Evolutionary conservation across 2,113 vertebrate species (phyloP).

Genomic region (Ursus arctos): DNA sequence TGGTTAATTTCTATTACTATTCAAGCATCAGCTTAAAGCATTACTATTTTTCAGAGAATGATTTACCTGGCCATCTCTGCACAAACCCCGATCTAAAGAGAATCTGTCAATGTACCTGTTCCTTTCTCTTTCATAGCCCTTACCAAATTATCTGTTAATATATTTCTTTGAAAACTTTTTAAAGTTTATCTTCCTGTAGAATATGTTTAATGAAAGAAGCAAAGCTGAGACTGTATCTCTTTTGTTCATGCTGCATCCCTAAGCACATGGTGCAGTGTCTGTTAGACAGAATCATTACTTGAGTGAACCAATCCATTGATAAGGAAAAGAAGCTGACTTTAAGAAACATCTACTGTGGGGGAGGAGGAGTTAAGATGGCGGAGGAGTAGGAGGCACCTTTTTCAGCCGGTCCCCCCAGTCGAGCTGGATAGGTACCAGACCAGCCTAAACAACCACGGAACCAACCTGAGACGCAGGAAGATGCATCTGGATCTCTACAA

Average conservation of each 20-base stretch:
- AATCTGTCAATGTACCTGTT: not conserved
- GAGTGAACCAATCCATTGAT: not conserved
- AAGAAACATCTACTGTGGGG: not conserved
- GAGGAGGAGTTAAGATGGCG: too few species aligned
- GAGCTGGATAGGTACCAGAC: too few species aligned
- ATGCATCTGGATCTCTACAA: too few species aligned
- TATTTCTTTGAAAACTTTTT: not conserved
- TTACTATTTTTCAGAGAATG: not conserved
- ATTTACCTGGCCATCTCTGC: not conserved
- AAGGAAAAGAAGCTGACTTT: constrained; percentile 17
- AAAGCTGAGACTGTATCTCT: not conserved
- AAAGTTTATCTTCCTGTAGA: not conserved
- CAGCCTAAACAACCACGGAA: too few species aligned
- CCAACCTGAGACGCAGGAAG: too few species aligned
- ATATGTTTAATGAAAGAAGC: not conserved
- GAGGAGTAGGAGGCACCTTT: too few species aligned
- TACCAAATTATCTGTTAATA: not conserved
- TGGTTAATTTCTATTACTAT: not conserved
- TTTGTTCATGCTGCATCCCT: not conserved
- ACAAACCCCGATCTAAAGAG: not conserved
- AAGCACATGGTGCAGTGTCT: not conserved
- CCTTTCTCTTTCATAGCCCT: not conserved
- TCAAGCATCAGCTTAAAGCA: not conserved
- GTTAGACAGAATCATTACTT: not conserved
- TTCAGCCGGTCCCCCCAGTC: too few species aligned